phyloP scores from a whole-genome alignment of 2,113 vertebrate genomes.

The Sinocyclocheilus anshuiensis region DNA sequence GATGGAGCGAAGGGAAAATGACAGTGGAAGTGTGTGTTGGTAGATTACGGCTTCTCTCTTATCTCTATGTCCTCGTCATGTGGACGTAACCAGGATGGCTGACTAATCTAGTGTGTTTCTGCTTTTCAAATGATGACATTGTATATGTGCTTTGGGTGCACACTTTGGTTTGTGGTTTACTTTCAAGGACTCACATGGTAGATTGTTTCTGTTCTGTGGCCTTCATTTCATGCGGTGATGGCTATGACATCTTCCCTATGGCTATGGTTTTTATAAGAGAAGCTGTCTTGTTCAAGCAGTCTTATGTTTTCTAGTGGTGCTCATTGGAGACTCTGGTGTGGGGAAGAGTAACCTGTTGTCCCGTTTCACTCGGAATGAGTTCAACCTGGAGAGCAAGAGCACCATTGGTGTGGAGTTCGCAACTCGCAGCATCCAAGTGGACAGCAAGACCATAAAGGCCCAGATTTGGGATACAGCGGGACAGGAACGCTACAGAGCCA shows the following conservation, averaged over 20 bases:
- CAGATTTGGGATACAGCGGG: constrained; percentile 98
- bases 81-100: neutral
- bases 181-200: neutral
- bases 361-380: constrained; percentile 96
- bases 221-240: constrained; percentile 3
- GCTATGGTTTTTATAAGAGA: neutral
- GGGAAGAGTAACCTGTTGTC: constrained; percentile 97
- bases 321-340: constrained; percentile 96
- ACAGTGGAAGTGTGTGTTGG: constrained; percentile 4
- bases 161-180: constrained; percentile 4
- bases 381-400: constrained; percentile 98
- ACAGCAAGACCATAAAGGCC: constrained; percentile 94
- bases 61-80: neutral
- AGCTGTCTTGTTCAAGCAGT: neutral
- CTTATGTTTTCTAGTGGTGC: constrained; percentile 79
- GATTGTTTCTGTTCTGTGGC: neutral
- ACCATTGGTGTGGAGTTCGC: constrained; percentile 98
- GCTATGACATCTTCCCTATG: neutral
- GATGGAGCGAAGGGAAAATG: neutral
- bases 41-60: constrained; percentile 3
- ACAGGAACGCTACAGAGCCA: constrained; percentile 95
- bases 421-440: constrained; percentile 96
- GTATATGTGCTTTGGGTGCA: neutral
- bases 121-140: neutral
- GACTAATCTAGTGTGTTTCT: constrained; percentile 6